Conservation (phyloP, 2,888 invertebrate genomes). For the Chaitophorus viminalis region DNA sequence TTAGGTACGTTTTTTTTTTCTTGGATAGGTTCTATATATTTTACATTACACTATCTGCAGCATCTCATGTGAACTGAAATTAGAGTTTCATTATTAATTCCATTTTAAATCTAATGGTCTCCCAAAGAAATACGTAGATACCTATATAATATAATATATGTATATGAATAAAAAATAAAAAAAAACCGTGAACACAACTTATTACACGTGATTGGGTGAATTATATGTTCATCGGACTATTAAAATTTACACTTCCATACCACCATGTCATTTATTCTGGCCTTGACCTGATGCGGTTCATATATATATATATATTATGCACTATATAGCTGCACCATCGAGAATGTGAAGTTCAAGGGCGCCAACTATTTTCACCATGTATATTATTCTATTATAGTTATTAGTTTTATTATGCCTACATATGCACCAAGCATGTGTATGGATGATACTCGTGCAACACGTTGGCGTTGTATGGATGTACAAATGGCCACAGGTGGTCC, state of each 20-base stretch:
- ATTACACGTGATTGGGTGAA: neutral
- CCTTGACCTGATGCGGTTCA: constrained; percentile 31
- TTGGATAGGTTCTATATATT: too few species aligned
- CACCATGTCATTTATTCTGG: constrained; percentile 3
- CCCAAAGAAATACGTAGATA: too few species aligned
- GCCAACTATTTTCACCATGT: constrained; percentile 26
- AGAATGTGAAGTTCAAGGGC: constrained; percentile 43
- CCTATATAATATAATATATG: too few species aligned
- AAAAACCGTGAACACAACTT: neutral
- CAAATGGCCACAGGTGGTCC: neutral
- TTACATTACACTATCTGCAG: too few species aligned
- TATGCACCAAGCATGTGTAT: neutral
- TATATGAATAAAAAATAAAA: neutral
- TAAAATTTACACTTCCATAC: neutral
- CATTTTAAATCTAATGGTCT: too few species aligned
- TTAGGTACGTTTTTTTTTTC: too few species aligned
- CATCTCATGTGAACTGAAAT: too few species aligned
- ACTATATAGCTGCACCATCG: neutral
- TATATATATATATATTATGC: too few species aligned
- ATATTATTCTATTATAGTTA: neutral
- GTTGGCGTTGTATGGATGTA: neutral
- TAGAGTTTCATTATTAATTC: too few species aligned
- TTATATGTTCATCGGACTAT: neutral
- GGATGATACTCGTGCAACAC: neutral
- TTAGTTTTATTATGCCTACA: too few species aligned